Evolutionary conservation across 2,113 vertebrate species (phyloP), one percentile per base, ranked within the genome.

Genomic region (Myxocyprinus asiaticus): DNA sequence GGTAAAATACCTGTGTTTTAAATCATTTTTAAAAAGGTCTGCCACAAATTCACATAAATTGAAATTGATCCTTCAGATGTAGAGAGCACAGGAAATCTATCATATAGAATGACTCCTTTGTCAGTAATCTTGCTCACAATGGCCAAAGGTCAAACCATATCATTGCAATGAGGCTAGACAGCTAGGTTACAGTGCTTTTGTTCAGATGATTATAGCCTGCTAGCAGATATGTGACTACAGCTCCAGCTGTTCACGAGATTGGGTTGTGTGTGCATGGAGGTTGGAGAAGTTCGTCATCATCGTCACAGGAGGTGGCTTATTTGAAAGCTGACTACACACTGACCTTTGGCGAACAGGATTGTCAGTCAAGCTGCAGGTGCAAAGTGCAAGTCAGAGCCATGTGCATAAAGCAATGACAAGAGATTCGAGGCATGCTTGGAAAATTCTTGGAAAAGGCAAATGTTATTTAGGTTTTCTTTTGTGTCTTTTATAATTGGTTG

Each of bases 111-210:
- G 62, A 51, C 61, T 65, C 33, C 7, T 51, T 22, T 66, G 62
- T 76, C 74, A 76, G 53, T 76, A 76, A 17, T 22, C 47, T 75
- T 33, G 15, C 72, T 64, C 48, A 53, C 14, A 65, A 7, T 65
- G 62, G 48, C 47, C 74, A 65, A 76, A 76, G 74, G 74, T 65
- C 62, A 65, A 65, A 44, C 62, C 51, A 65, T 64, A 65, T 65
- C 61, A 65, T 17, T 64, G 73, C 48, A 61, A 14, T 61, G 44
- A 63, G 58, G 48, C 62, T 65, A 44, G 62, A 55, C 62, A 76
- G 48, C 22, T n/a, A 76, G 62, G 65, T 76, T 76, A 76, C 73
- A 50, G 50, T 76, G 61, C 74, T 65, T 48, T 76, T 65, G 47
- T 66, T 33, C 17, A 65, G 17, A 65, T 76, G 74, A 76, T 76